Evolutionary conservation across 1,140 invertebrate genomes (phyloP).

Genomic region (Phocides pigmalion): DNA sequence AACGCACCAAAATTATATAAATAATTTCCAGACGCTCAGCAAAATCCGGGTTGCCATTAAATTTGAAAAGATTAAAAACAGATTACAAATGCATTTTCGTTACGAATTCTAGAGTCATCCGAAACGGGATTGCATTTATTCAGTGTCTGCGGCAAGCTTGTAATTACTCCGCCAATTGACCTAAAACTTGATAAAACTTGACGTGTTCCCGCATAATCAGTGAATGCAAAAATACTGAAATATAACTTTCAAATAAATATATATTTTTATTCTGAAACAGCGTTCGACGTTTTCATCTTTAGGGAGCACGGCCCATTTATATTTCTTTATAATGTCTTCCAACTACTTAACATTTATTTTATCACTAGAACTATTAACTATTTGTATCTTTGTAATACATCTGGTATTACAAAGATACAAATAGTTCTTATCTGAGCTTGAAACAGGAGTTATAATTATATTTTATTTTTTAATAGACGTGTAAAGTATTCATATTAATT

Average conservation of each 20-base stretch:
- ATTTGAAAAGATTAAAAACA: background rate
- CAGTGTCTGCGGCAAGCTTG: conserved; percentile 24
- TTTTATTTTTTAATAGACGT: no score
- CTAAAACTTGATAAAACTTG: conserved; percentile 35
- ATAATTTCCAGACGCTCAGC: background rate
- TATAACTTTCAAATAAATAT: conserved; percentile 12
- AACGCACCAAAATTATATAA: background rate
- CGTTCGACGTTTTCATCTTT: background rate
- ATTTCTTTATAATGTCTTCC: no score
- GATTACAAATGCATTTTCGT: conserved; percentile 16
- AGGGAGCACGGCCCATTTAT: background rate
- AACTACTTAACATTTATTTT: no score
- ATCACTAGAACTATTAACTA: no score
- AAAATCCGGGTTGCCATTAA: background rate
- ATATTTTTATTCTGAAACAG: conserved; percentile 1
- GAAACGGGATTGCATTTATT: conserved; percentile 28
- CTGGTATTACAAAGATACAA: no score
- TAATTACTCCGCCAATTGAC: conserved; percentile 30
- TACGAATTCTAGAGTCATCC: conserved; percentile 21
- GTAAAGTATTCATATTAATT: no score
- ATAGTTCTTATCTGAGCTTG: no score
- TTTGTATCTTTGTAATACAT: no score
- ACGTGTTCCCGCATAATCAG: conserved; percentile 25
- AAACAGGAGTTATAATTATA: no score
- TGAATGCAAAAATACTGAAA: conserved; percentile 16